phyloP scores from a whole-genome alignment of 2,888 invertebrate species.

The Dolomedes plantarius region DNA sequence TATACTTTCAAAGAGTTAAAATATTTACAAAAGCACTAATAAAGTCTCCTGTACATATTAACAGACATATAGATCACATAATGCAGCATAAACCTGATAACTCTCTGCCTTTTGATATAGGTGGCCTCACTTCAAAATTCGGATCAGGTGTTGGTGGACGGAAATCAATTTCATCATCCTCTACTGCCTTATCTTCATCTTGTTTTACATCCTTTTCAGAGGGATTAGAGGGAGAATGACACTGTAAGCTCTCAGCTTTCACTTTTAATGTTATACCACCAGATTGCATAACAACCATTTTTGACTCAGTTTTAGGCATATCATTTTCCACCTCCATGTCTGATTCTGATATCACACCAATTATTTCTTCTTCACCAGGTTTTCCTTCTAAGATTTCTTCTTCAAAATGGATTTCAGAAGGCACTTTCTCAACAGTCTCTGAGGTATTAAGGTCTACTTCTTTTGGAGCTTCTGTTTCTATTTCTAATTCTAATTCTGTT shows the following conservation, averaged over 20 bases:
- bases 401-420: slow-evolving; percentile 73
- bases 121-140: slow-evolving; percentile 83
- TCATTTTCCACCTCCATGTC: slow-evolving; percentile 18
- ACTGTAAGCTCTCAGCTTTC: slow-evolving; percentile 53
- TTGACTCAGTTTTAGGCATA: slow-evolving; percentile 22
- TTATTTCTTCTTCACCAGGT: slow-evolving; percentile 40
- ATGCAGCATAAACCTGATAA: slow-evolving; percentile 90
- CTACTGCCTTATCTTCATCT: slow-evolving; percentile 79
- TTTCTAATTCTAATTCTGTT: slow-evolving; percentile 72
- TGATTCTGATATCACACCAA: slow-evolving; percentile 31
- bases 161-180: slow-evolving; percentile 81
- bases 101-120: slow-evolving; percentile 85
- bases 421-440: not conserved
- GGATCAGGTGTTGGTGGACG: slow-evolving; percentile 68
- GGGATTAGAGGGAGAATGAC: slow-evolving; percentile 4
- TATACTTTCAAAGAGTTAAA: not conserved
- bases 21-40: not conserved
- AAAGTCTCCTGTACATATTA: not conserved
- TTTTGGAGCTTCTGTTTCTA: slow-evolving; percentile 75
- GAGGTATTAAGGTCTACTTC: slow-evolving; percentile 54
- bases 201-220: not conserved
- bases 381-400: slow-evolving; percentile 55
- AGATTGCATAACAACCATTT: slow-evolving; percentile 49
- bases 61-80: slow-evolving; percentile 66
- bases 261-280: slow-evolving; percentile 69